Evolutionary conservation across 2,113 vertebrate genomes (phyloP), one percentile per base, ranked within the genome.

Genomic region (Atrichornis clamosus): DNA sequence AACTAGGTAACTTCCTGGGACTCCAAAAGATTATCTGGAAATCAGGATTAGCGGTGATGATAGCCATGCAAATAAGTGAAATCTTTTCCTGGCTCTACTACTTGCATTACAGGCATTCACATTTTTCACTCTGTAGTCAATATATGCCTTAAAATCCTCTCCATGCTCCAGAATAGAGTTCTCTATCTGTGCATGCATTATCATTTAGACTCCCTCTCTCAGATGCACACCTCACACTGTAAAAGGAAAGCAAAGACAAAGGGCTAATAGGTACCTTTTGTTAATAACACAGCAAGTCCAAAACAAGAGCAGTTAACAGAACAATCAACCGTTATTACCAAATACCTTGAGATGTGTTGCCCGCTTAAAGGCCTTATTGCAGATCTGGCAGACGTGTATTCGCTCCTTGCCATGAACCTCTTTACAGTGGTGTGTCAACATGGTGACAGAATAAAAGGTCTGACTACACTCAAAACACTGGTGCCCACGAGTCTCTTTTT

Each of bases 301-400:
- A 74, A 94, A 23, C 10, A 78, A 78, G 95, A 78, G n/a, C 23
- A 86, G 37, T 78, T 41, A 58, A 62, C 56, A 84, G 58, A 93
- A 68, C 23, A 84, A 79, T 49, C 49, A 84, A 68, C 83, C 37
- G 35, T 64, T 56, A 93, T 79, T 50, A 90, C 56, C 49, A 90
- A 93, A 37, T 98, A 99, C 99, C 99, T 99, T 99, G 88, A 99
- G 98, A 96, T 99, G 99, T 7, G 99, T 99, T 56, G 99, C 99
- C 9, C 99, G 93, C 94, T 99, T 99, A 95, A 99, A 99, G 79
- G 99, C 99, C 97, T 99, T 99, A 96, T 97, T 98, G 96, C 99
- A 99, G 87, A 99, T 76, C 4, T 95, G 96, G 89, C 99, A 99
- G 64, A 99, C 98, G 1, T 99, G 99, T 90, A 99, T 99, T 91